Evolutionary conservation across 2,888 invertebrate species (phyloP), one percentile per base, ranked within the genome.

Genomic region (Ryuthela nishihirai): DNA sequence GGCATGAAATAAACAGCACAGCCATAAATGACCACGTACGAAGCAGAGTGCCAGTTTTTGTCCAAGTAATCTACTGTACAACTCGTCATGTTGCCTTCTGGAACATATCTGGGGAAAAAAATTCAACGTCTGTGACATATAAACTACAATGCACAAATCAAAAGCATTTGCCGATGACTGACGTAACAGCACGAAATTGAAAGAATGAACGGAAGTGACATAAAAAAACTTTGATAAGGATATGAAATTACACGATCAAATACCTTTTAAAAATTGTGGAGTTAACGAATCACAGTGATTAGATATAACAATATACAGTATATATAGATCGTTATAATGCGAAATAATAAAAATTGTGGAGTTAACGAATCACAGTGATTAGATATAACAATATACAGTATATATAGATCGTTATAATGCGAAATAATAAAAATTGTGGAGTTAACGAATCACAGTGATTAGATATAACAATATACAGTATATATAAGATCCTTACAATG

Each of bases 81-180:
- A 24, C 90, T 88, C 36, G 91, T 90, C 84, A 91, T 85, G 76
- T 92, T 91, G 56, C 92, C 93, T 76, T 93, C 93, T 4, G 92
- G 91, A 43, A 92, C 88, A 73, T 92, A 92, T 73, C 88, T 87
- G 73, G 64, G 50, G 56, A 40, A 12, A 23, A 40, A 18, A 20
- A 15, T 3, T 38, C 4, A 9, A 18, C 9, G n/a, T n/a, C n/a
- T n/a, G n/a, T n/a, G n/a, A n/a, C n/a, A n/a, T n/a, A n/a, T n/a
- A n/a, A n/a, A n/a, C n/a, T n/a, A n/a, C n/a, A n/a, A n/a, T n/a
- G n/a, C n/a, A n/a, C n/a, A n/a, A n/a, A n/a, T n/a, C n/a, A n/a
- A 4, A 32, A 4, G 5, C 32, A 32, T 32, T 3, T 29, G 7
- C 15, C 2, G 15, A n/a, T n/a, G 2, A n/a, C 15, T 32, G 12